A percentile compares a stretch with the other conserved stretches of the same genome.
Evolutionary conservation across 2,888 invertebrate genomes (phyloP).

Genomic region (Agrilus mali): DNA sequence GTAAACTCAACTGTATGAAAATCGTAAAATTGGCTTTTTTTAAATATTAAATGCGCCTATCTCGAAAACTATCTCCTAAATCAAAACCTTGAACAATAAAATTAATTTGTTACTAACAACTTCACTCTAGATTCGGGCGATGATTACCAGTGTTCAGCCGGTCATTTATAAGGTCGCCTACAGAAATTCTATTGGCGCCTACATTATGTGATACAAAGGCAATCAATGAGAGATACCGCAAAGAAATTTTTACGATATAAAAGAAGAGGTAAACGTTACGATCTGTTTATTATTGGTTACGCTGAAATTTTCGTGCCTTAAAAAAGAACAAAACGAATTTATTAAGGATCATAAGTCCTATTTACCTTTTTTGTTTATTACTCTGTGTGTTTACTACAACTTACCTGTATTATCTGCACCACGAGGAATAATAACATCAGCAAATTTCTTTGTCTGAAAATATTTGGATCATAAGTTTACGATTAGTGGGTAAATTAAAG

Average conservation of each 20-base stretch:
- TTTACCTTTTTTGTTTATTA: neutral
- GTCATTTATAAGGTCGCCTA: too few relatives aligned
- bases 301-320: conserved; percentile 1
- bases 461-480: neutral
- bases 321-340: neutral
- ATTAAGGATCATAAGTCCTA: neutral
- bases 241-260: neutral
- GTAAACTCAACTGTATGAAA: too few relatives aligned
- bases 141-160: too few relatives aligned
- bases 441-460: conserved; percentile 93
- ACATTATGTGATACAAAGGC: too few relatives aligned
- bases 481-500: neutral
- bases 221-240: too few relatives aligned
- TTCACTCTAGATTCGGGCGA: too few relatives aligned
- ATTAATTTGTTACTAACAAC: too few relatives aligned
- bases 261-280: neutral
- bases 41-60: too few relatives aligned
- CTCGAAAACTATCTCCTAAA: too few relatives aligned
- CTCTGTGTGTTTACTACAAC: conserved; percentile 20
- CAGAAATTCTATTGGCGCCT: too few relatives aligned
- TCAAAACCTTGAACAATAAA: too few relatives aligned
- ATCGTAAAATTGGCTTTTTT: too few relatives aligned
- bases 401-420: conserved; percentile 96
- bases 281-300: neutral
- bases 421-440: conserved; percentile 97